Conservation (phyloP, 2,797 vertebrate species). For the Lophotriccus pileatus region DNA sequence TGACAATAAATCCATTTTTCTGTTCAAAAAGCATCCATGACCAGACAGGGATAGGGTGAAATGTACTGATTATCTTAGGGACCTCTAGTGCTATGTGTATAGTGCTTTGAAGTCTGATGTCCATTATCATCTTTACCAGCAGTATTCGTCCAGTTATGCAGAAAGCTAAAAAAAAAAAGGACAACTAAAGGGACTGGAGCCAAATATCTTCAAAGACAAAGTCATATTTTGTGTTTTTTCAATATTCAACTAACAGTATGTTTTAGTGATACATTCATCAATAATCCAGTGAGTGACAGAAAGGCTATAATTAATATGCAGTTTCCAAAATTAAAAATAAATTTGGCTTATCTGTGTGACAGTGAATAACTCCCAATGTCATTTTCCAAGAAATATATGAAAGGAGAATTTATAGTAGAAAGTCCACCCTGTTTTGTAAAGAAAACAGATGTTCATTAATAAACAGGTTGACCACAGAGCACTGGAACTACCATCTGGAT, state of each 20-base stretch:
- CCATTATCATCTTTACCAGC: not conserved
- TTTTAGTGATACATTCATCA: not conserved
- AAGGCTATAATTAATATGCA: constrained; percentile 23
- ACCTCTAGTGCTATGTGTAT: not conserved
- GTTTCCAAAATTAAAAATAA: constrained; percentile 39
- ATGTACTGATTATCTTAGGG: not conserved
- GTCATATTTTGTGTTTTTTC: not conserved
- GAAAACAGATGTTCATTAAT: constrained; percentile 67
- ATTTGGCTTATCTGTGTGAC: not conserved
- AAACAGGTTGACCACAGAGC: constrained; percentile 66
- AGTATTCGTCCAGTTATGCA: not conserved
- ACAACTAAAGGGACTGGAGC: not conserved
- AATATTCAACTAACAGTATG: not conserved
- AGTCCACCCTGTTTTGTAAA: constrained; percentile 66
- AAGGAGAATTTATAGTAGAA: constrained; percentile 63
- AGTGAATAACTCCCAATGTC: constrained; percentile 1
- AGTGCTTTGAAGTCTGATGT: constrained; percentile 4
- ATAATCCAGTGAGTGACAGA: not conserved
- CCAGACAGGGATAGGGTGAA: not conserved
- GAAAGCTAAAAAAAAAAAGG: not conserved
- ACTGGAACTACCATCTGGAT: constrained; percentile 25
- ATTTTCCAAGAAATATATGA: constrained; percentile 62
- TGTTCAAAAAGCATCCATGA: not conserved
- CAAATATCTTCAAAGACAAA: constrained; percentile 34
- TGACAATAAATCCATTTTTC: not conserved